Evolutionary conservation across 2,113 vertebrate species (phyloP), one percentile per base, ranked within the genome.

Genomic region (Tiliqua scincoides): DNA sequence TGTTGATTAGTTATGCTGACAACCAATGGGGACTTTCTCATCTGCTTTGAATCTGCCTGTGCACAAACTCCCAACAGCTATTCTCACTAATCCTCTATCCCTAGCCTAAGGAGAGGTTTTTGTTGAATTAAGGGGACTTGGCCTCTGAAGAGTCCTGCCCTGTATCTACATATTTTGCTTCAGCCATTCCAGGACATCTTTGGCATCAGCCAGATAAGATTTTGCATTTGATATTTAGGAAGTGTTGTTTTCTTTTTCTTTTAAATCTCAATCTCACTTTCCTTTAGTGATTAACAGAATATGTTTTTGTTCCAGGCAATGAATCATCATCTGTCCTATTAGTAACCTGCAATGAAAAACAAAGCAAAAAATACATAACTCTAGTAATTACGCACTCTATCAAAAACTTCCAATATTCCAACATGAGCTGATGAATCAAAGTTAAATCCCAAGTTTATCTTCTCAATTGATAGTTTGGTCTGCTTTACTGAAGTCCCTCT

Each of bases 271-370:
- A 27, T 52, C 79, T 15, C 35, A 48, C 25, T 92, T 93, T 92
- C 90, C 89, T 85, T 78, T 62, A 52, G 95, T 95, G 89, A 82
- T 89, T 92, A 95, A 94, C 87, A 93, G 91, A 90, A 93, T 89
- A 88, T 73, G 80, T 94, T 94, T 87, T 90, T 92, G 79, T 92
- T 95, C 94, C 91, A 84, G 92, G 93, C 65, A 14, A 54, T 84
- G 43, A 65, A 52, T 96, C 95, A 95, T 91, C 89, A 83, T 83
- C 92, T 9, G n/a, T 14, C 89, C 87, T 88, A 91, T 89, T 84
- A 92, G 61, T 77, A 89, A 43, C 43, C 59, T 12, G 0, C 74
- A 91, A 43, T 90, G 85, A 93, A 88, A 93, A 95, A 83, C 82
- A 94, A 88, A 87, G 43, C 72, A 48, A 57, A 86, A 94, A 95